phyloP scores from a whole-genome alignment of 2,888 invertebrate species.

The Cephus runcator region DNA sequence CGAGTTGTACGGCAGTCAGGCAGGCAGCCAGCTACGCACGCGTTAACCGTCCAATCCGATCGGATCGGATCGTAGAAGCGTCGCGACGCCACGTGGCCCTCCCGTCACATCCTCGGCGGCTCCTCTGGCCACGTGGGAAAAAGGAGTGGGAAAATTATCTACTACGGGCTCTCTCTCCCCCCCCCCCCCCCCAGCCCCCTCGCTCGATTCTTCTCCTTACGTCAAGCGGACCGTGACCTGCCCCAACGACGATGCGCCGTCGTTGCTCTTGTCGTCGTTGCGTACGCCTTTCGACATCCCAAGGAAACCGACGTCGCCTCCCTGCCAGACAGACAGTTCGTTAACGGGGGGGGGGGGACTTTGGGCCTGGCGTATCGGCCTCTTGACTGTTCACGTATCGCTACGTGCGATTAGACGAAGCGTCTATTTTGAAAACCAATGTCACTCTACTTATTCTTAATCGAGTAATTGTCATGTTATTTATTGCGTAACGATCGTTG shows the following conservation, averaged over 20 bases:
- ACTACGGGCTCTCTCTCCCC: too few species aligned
- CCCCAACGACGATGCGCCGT: not conserved
- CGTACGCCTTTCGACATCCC: not conserved
- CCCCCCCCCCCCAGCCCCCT: not conserved
- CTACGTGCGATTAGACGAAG: not conserved
- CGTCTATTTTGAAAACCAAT: not conserved
- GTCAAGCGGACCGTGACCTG: conserved; percentile 2
- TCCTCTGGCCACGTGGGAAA: not conserved
- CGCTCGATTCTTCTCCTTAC: conserved; percentile 4
- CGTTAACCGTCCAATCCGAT: not conserved
- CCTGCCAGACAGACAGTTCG: not conserved
- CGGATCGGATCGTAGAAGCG: not conserved
- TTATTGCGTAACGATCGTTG: not conserved
- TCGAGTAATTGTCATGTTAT: too few species aligned
- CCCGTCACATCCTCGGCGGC: not conserved
- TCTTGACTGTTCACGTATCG: too few species aligned
- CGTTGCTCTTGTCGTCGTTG: not conserved
- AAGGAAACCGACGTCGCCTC: not conserved
- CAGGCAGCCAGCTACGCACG: not conserved
- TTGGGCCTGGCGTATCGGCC: not conserved
- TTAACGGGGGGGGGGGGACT: not conserved
- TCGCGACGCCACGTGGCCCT: conserved; percentile 1
- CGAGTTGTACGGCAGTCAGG: not conserved
- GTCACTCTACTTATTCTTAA: too few species aligned
- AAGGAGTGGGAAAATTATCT: conserved; percentile 7